Evolutionary conservation across 1,140 invertebrate genomes (phyloP).

Genomic region (Oscheius sp.): DNA sequence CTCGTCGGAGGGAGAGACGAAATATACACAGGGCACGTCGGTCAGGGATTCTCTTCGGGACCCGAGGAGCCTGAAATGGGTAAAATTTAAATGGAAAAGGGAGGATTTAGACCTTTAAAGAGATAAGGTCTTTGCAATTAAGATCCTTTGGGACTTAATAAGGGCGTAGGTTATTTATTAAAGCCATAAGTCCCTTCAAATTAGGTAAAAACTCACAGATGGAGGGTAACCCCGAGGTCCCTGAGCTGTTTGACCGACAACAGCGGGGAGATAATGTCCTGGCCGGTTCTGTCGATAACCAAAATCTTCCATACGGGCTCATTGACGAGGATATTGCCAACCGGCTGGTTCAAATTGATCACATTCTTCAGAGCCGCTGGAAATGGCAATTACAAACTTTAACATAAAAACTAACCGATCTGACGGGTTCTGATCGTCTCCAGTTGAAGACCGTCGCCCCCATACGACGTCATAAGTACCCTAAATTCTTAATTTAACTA

Average conservation of each 20-base stretch:
- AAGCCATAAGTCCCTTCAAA: background rate
- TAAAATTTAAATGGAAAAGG: background rate
- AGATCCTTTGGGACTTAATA: background rate
- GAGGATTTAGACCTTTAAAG: slow-evolving; percentile 25
- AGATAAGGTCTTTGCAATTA: background rate
- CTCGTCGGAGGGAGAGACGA: slow-evolving; percentile 93
- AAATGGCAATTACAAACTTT: slow-evolving; percentile 23
- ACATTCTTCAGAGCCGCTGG: slow-evolving; percentile 57
- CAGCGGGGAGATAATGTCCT: slow-evolving; percentile 96
- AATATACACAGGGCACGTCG: slow-evolving; percentile 97
- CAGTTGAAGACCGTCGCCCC: slow-evolving; percentile 7
- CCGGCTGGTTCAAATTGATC: slow-evolving; percentile 57
- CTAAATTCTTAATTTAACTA: too few species aligned
- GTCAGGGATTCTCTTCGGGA: slow-evolving; percentile 91
- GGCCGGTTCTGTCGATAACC: slow-evolving; percentile 89
- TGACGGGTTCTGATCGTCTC: slow-evolving; percentile 39
- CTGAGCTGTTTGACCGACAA: slow-evolving; percentile 91
- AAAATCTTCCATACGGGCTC: slow-evolving; percentile 69
- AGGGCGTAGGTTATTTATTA: background rate
- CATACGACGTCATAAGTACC: background rate
- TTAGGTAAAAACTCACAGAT: slow-evolving; percentile 73
- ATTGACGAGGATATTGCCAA: slow-evolving; percentile 45
- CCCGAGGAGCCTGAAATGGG: slow-evolving; percentile 65
- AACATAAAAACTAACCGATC: slow-evolving; percentile 31
- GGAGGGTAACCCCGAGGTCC: slow-evolving; percentile 91